These are phyloP conservation scores for Lipophrys pholis DNA, from an alignment of 2,113 vertebrate species.

Conservation along the genomic window DNA sequence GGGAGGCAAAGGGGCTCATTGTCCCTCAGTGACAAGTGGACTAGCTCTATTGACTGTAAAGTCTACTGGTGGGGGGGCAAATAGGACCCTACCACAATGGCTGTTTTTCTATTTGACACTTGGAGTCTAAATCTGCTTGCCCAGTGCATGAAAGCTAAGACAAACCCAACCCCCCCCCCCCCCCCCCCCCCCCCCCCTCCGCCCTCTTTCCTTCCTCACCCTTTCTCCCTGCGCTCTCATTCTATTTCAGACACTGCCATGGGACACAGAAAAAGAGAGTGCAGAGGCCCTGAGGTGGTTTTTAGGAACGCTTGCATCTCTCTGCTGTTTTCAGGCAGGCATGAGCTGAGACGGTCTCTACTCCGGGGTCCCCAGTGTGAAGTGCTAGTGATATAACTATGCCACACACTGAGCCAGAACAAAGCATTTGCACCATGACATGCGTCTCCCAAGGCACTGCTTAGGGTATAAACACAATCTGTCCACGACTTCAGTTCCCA, in stretches of 20 bases:
- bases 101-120: slow-evolving; percentile 85
- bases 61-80: slow-evolving; percentile 76
- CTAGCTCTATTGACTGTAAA: slow-evolving; percentile 88
- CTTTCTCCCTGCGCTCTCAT: slow-evolving; percentile 42
- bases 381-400: slow-evolving; percentile 72
- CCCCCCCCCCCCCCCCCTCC: slow-evolving; percentile 31
- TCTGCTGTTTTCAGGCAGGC: slow-evolving; percentile 60
- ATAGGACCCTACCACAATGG: slow-evolving; percentile 73
- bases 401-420: slow-evolving; percentile 72
- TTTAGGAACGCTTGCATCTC: slow-evolving; percentile 64
- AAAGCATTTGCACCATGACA: slow-evolving; percentile 71
- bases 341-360: slow-evolving; percentile 37
- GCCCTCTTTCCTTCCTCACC: slow-evolving; percentile 29
- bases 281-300: slow-evolving; percentile 60
- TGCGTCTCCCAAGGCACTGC: slow-evolving; percentile 66
- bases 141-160: slow-evolving; percentile 73
- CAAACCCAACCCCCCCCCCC: slow-evolving; percentile 60
- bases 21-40: slow-evolving; percentile 85
- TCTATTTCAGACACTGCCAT: slow-evolving; percentile 63
- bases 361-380: slow-evolving; percentile 61
- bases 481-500: slow-evolving; percentile 56
- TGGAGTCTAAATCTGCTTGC: slow-evolving; percentile 81
- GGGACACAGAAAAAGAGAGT: slow-evolving; percentile 50
- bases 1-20: slow-evolving; percentile 80
- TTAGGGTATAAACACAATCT: slow-evolving; percentile 72